phyloP scores from a whole-genome alignment of 2,113 vertebrate species.

The Pardalotus punctatus region DNA sequence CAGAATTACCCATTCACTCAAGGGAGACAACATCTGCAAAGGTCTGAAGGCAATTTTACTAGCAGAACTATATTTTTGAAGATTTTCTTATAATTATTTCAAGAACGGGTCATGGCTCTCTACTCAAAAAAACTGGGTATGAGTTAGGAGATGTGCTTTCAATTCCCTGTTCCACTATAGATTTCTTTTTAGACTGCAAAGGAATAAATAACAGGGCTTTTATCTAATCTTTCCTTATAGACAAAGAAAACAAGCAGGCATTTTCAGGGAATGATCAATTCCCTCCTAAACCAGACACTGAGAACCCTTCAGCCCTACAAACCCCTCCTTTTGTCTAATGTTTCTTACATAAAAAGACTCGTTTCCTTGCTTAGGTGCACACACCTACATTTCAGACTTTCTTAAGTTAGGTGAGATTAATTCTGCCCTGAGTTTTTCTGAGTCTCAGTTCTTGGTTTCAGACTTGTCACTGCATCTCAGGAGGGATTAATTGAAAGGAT shows the following conservation, averaged over 20 bases:
- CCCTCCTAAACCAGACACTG: background rate
- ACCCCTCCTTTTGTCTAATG: background rate
- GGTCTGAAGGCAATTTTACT: background rate
- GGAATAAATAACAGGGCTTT: background rate
- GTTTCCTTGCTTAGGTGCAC: background rate
- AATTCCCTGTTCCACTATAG: background rate
- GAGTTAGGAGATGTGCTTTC: background rate
- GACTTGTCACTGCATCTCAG: background rate
- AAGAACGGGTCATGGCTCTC: background rate
- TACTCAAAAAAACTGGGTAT: background rate
- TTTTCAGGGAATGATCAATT: background rate
- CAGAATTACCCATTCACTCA: background rate
- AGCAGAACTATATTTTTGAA: background rate
- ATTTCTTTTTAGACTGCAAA: background rate
- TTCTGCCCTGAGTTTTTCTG: background rate
- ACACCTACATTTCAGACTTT: background rate
- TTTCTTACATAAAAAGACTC: background rate
- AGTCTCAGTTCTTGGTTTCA: background rate
- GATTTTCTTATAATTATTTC: background rate
- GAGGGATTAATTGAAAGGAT: background rate
- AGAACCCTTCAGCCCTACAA: background rate
- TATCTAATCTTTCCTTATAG: background rate
- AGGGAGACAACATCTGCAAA: background rate
- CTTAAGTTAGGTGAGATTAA: background rate
- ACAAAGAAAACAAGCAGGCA: background rate